phyloP scores from a whole-genome alignment of 2,888 invertebrate genomes.

The Bedellia somnulentella region DNA sequence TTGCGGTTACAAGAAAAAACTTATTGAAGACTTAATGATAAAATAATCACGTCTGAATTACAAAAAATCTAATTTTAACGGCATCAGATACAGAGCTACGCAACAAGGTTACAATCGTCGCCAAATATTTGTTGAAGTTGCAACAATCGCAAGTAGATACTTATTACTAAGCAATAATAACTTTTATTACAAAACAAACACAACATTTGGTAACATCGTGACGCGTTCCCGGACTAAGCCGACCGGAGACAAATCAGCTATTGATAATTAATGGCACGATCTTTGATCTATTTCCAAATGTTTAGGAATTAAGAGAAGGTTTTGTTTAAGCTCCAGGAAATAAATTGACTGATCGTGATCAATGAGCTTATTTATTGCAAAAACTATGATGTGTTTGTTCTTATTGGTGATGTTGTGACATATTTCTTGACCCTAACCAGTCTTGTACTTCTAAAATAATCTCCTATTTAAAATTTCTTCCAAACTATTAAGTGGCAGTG shows the following conservation, averaged over 20 bases:
- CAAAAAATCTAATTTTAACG: constrained; percentile 34
- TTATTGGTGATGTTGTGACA: no score
- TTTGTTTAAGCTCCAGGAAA: constrained; percentile 8
- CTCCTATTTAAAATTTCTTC: no score
- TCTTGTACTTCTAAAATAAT: no score
- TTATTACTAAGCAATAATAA: constrained; percentile 29
- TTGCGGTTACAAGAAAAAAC: no score
- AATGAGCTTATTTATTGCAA: constrained; percentile 2
- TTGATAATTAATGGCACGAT: constrained; percentile 45
- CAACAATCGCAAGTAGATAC: constrained; percentile 24
- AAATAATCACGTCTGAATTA: constrained; percentile 39
- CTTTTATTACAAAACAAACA: constrained; percentile 26
- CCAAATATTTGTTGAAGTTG: constrained; percentile 29
- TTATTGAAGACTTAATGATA: no score
- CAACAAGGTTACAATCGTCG: constrained; percentile 29
- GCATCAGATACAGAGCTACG: constrained; percentile 26
- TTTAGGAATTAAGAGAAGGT: constrained; percentile 21
- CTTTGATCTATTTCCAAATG: constrained; percentile 46
- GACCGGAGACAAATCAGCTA: constrained; percentile 33
- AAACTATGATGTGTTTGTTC: neutral
- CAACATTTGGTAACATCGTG: constrained; percentile 47
- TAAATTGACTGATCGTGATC: constrained; percentile 6
- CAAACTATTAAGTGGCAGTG: no score
- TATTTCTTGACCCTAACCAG: no score
- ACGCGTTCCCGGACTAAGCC: constrained; percentile 21